These are phyloP conservation scores for Cyphomyrmex costatus DNA, from an alignment of 1,140 invertebrate genomes.

Conservation along the genomic window DNA sequence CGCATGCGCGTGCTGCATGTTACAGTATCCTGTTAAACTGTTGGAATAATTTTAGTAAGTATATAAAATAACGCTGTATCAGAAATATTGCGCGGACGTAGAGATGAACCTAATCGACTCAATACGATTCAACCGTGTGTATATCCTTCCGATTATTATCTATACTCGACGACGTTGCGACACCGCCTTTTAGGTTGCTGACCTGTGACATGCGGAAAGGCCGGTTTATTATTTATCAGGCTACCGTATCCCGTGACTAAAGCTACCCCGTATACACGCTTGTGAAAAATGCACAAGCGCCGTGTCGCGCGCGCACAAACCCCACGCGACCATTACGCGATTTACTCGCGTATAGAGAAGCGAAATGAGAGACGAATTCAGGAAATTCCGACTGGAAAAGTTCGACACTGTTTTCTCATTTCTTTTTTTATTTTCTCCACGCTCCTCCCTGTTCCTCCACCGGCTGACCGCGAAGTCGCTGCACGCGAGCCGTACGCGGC, in stretches of 20 bases:
- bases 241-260: constrained; percentile 11
- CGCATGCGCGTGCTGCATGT: too few species aligned
- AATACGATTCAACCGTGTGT: neutral
- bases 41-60: too few species aligned
- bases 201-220: constrained; percentile 20
- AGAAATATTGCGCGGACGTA: too few species aligned
- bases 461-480: constrained; percentile 22
- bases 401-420: neutral
- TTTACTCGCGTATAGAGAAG: neutral
- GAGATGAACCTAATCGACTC: too few species aligned
- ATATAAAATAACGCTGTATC: too few species aligned
- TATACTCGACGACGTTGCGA: neutral
- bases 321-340: constrained; percentile 5
- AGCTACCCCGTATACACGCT: neutral
- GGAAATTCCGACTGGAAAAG: constrained; percentile 8
- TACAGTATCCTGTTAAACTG: too few species aligned
- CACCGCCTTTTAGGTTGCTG: constrained; percentile 25
- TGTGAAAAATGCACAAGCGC: constrained; percentile 22
- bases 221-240: constrained; percentile 44
- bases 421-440: neutral
- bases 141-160: constrained; percentile 19
- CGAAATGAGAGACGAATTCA: constrained; percentile 11
- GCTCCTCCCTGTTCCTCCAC: neutral
- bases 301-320: neutral
- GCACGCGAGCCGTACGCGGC: constrained; percentile 37